A percentile compares a stretch with the other conserved stretches of the same genome.
phyloP scores from a whole-genome alignment of 2,113 vertebrate species.

The Ifrita kowaldi region DNA sequence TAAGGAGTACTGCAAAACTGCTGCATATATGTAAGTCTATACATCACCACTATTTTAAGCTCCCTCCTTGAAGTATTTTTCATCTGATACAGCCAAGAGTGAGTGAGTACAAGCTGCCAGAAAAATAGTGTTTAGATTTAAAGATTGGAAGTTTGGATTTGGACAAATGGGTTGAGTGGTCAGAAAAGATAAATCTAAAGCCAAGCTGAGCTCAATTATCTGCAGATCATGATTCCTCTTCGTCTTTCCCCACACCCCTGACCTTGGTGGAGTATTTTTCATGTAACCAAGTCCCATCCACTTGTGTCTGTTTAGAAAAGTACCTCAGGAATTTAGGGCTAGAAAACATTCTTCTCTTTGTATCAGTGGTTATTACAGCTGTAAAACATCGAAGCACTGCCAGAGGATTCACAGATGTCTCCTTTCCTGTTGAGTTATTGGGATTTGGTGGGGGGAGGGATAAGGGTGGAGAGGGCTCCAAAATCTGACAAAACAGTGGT shows the following conservation, averaged over 20 bases:
- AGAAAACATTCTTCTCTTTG: constrained; percentile 61
- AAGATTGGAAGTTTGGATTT: not conserved
- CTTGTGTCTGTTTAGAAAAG: constrained; percentile 38
- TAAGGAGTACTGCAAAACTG: not conserved
- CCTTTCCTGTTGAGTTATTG: constrained; percentile 54
- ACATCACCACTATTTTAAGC: not conserved
- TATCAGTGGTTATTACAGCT: constrained; percentile 72
- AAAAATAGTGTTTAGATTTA: constrained; percentile 37
- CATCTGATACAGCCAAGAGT: not conserved
- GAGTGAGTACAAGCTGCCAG: not conserved
- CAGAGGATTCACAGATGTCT: constrained; percentile 71
- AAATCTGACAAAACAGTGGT: not conserved
- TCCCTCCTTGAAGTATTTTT: not conserved
- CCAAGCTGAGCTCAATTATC: not conserved
- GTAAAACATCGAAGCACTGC: constrained; percentile 56
- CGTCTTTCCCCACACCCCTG: not conserved
- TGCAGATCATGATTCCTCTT: not conserved
- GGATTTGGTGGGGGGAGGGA: not conserved
- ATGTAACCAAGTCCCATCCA: not conserved
- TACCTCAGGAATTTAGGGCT: constrained; percentile 52
- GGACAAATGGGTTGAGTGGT: constrained; percentile 3
- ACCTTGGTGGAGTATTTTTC: not conserved
- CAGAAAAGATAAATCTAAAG: not conserved
- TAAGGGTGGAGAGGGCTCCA: not conserved
- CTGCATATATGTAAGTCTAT: not conserved